Percentiles rank a stretch among this genome's conserved stretches.
phyloP scores from a whole-genome alignment of 30 jellyfish, hydroid and myxozoan species.

The Morbakka virulenta region DNA sequence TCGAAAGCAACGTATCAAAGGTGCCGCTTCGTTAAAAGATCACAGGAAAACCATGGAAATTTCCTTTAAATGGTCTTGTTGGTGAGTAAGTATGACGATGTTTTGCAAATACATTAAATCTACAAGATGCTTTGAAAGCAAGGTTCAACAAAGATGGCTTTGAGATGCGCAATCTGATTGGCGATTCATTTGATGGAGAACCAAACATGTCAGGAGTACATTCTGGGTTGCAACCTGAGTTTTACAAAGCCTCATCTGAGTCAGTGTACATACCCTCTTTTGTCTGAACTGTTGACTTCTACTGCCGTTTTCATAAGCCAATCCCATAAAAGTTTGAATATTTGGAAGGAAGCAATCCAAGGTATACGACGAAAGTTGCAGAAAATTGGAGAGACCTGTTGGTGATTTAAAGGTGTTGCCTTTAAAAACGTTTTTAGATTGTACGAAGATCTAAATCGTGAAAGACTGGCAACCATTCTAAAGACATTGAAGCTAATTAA shows the following conservation, averaged over 20 bases:
- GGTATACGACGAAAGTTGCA: neutral
- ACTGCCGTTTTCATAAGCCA: conserved; percentile 1
- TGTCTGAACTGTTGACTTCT: neutral
- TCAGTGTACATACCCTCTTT: conserved; percentile 5
- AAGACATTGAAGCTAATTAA: neutral
- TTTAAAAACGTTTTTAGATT: conserved; percentile 3
- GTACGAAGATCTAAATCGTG: conserved; percentile 1
- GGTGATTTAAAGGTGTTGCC: conserved; percentile 28
- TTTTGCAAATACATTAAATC: conserved; percentile 3
- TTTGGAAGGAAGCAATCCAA: conserved; percentile 9
- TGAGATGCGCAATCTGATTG: conserved; percentile 5
- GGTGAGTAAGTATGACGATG: conserved; percentile 4
- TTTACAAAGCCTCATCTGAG: no score
- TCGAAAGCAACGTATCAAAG: neutral
- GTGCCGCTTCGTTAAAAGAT: neutral
- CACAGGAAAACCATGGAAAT: neutral
- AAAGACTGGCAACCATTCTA: no score
- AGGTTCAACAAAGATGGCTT: conserved; percentile 14
- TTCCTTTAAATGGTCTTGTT: neutral
- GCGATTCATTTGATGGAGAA: conserved; percentile 30
- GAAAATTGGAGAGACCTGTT: conserved; percentile 27
- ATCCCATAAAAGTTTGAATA: conserved; percentile 22
- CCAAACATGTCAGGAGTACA: conserved; percentile 17
- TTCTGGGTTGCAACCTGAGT: conserved; percentile 4
- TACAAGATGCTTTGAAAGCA: neutral